Percentiles rank a stretch among this genome's conserved stretches.
These are phyloP conservation scores for Machimus rusticus DNA, from an alignment of 2,888 invertebrate species.

Conservation along the genomic window DNA sequence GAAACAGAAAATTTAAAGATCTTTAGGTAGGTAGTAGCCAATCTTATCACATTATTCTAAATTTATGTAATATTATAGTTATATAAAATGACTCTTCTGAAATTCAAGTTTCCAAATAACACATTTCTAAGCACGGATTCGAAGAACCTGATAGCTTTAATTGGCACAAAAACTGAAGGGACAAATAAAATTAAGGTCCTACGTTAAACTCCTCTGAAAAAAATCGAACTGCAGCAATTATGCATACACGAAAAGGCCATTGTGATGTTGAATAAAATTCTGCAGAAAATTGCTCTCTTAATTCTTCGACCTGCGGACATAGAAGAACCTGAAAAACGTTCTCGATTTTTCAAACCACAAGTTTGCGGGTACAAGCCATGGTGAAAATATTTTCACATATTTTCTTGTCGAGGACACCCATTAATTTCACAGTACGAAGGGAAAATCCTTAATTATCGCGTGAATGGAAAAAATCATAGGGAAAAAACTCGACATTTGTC, in stretches of 20 bases:
- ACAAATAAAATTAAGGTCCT: not conserved
- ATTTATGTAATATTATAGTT: too few species aligned
- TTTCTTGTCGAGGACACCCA: not conserved
- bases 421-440: not conserved
- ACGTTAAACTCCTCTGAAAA: not conserved
- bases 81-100: too few species aligned
- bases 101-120: too few species aligned
- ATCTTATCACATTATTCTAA: too few species aligned
- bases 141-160: too few species aligned
- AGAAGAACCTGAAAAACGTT: not conserved
- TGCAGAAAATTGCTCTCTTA: not conserved
- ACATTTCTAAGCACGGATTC: too few species aligned
- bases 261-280: not conserved
- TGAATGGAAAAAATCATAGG: conserved; percentile 19
- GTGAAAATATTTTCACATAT: conserved; percentile 6
- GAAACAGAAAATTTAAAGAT: not conserved
- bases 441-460: conserved; percentile 7
- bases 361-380: not conserved
- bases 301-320: not conserved
- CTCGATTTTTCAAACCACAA: not conserved
- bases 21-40: too few species aligned
- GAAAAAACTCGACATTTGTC: not conserved
- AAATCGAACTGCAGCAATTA: not conserved
- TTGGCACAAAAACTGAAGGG: too few species aligned
- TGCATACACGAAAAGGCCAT: not conserved